phyloP scores from a whole-genome alignment of 2,113 vertebrate species.

The Bubo bubo region DNA sequence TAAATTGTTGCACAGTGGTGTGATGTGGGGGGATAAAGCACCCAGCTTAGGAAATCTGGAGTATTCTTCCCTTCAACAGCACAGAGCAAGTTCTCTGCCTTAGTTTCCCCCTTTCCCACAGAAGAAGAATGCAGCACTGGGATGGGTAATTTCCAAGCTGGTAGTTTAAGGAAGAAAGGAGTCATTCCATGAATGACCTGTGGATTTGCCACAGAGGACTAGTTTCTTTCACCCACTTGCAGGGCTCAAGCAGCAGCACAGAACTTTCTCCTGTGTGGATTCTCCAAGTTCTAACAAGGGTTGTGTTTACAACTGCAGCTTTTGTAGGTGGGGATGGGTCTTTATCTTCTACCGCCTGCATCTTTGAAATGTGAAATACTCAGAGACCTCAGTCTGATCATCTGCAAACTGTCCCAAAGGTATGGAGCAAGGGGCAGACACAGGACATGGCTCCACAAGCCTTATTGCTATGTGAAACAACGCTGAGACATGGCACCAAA shows the following conservation, averaged over 20 bases:
- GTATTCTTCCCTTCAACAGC: not conserved
- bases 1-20: fast-evolving
- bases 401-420: not conserved
- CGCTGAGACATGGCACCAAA: not conserved
- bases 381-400: not conserved
- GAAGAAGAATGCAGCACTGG: not conserved
- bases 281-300: not conserved
- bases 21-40: not conserved
- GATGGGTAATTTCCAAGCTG: not conserved
- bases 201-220: not conserved
- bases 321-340: not conserved
- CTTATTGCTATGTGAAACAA: not conserved
- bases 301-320: not conserved
- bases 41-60: not conserved
- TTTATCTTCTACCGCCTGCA: not conserved
- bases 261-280: not conserved
- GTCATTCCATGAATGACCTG: not conserved
- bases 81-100: not conserved
- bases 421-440: not conserved
- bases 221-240: not conserved
- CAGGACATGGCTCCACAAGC: not conserved
- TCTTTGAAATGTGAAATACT: not conserved
- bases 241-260: not conserved
- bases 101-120: not conserved
- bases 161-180: not conserved